A percentile compares a stretch with the other conserved stretches of the same genome.
Evolutionary conservation across 2,888 invertebrate species (phyloP).

Genomic region (Campoplex nolae): DNA sequence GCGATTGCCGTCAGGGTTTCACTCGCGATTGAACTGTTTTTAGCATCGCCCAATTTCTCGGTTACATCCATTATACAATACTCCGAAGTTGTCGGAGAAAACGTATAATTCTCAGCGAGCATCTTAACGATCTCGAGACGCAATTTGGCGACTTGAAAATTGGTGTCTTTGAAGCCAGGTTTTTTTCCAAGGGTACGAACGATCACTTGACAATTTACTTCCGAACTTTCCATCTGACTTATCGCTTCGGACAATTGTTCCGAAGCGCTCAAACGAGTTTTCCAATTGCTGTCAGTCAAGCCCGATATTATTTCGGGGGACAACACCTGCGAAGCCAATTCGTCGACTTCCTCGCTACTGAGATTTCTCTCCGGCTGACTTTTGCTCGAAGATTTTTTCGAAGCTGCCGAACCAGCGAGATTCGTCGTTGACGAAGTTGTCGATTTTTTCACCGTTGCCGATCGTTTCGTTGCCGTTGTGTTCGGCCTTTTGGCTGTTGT

Average conservation of each 20-base stretch:
- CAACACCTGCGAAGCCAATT: constrained; percentile 89
- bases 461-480: constrained; percentile 79
- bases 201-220: constrained; percentile 91
- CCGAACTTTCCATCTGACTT: constrained; percentile 87
- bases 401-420: constrained; percentile 77
- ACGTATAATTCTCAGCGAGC: constrained; percentile 91
- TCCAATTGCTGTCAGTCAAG: constrained; percentile 93
- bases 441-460: constrained; percentile 79
- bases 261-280: constrained; percentile 91
- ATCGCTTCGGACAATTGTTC: constrained; percentile 89
- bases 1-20: constrained; percentile 91
- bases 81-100: constrained; percentile 91
- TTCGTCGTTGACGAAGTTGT: constrained; percentile 75
- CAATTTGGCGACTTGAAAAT: constrained; percentile 95
- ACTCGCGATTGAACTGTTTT: constrained; percentile 89
- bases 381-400: constrained; percentile 80
- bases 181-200: constrained; percentile 91
- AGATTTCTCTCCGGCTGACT: constrained; percentile 88
- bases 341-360: constrained; percentile 91
- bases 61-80: constrained; percentile 92
- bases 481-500: constrained; percentile 77
- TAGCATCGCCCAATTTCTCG: constrained; percentile 94
- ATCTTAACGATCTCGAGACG: constrained; percentile 92
- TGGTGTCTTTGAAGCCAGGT: constrained; percentile 95
- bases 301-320: constrained; percentile 88